Base-by-base conservation (phyloP, 2,797 vertebrate genomes). In the Paedocypris micromegethes region DNA sequence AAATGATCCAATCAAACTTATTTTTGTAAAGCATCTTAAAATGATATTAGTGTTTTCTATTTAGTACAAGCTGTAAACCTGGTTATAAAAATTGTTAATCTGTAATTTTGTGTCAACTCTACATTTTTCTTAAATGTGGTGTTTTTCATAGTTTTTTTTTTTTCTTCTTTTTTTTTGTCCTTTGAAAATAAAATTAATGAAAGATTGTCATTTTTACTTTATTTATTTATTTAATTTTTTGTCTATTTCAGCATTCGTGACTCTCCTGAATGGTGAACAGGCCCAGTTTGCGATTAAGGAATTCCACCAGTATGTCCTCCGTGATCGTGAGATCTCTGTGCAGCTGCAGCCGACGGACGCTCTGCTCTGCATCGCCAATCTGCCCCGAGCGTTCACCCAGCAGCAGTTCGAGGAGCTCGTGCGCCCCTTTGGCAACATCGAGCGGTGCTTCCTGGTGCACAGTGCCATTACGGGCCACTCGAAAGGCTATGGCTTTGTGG, bases 401-500 rank as follows among this genome's bases (percentile, higher is more conserved):
- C 92, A 93, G 72, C 93, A 96, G 76, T 98, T 98, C 2, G 93
- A 95, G 75, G 94, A 96, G 81, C 79, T 97, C 73, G 94, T 96
- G 45, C 88, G 94, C 0, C 94, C 94, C 38, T 96, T 95, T 0
- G 94, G 94, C 45, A 96, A 93, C 84, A 78, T 96, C 68, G 95
- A 98, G 73, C 91, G 95, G 47, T 97, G 95, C 81, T 96, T 98
- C 76, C 83, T 97, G 81, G 93, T 96, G 4, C 93, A 95, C 84
- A 94, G 91, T 0, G 72, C 86, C 6, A 50, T 76, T 50, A 92
- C 88, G 0, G 94, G 94, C 7, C 93, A 92, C 56, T 95, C 95
- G 38, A 97, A 98, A 76, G 94, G 94, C 49, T 98, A 98, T 0
- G 95, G 95, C 51, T 98, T 97, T 0, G 95, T 94, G 38, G 95